Evolutionary conservation across 2,888 invertebrate genomes (phyloP).

Genomic region (Mimachlamys varia): DNA sequence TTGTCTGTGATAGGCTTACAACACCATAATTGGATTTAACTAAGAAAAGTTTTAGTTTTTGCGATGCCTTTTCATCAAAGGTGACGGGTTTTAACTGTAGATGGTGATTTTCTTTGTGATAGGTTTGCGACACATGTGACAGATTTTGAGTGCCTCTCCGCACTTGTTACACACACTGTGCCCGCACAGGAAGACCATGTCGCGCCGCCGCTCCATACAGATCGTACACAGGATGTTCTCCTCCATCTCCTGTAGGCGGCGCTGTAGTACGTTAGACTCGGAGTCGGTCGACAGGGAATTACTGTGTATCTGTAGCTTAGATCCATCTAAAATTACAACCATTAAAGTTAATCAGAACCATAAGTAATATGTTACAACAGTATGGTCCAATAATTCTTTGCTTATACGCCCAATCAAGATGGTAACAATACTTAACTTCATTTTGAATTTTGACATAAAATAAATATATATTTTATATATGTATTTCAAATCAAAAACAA

Average conservation of each 20-base stretch:
- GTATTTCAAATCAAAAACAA: too few relatives aligned
- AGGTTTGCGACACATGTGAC: slow-evolving; percentile 93
- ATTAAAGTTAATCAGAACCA: neutral
- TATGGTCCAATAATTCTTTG: too few relatives aligned
- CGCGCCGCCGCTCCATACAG: slow-evolving; percentile 92
- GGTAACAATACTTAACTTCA: too few relatives aligned
- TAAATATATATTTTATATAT: too few relatives aligned
- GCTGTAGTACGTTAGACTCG: slow-evolving; percentile 50
- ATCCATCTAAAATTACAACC: neutral
- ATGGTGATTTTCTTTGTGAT: slow-evolving; percentile 89
- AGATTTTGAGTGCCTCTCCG: slow-evolving; percentile 90
- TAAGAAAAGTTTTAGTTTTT: too few relatives aligned
- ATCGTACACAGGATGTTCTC: slow-evolving; percentile 93
- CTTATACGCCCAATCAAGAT: too few relatives aligned
- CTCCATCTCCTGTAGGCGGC: slow-evolving; percentile 91
- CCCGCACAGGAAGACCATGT: slow-evolving; percentile 94
- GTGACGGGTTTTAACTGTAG: slow-evolving; percentile 70
- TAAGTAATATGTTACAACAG: too few relatives aligned
- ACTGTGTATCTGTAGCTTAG: neutral
- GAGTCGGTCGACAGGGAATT: neutral
- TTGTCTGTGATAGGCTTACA: too few relatives aligned
- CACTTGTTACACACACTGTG: slow-evolving; percentile 93
- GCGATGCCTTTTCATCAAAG: neutral
- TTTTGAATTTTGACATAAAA: too few relatives aligned
- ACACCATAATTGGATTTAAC: too few relatives aligned